These are phyloP conservation scores for Drosophila athabasca DNA, from an alignment of 1,140 invertebrate genomes.

Conservation along the genomic window DNA sequence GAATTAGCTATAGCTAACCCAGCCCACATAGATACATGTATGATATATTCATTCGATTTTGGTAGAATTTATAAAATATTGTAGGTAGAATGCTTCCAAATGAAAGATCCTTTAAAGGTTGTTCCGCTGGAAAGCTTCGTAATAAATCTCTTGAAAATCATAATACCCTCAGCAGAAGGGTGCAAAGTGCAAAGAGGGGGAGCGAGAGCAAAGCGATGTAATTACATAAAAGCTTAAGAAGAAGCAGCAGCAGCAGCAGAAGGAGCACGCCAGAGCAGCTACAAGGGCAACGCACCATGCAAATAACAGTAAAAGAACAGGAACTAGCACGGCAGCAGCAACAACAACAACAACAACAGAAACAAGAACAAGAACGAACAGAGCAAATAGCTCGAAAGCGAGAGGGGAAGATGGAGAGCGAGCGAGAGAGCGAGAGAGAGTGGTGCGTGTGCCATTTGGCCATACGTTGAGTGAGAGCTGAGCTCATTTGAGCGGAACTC, in stretches of 20 bases:
- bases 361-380: conserved; percentile 17
- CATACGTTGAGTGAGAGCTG: conserved; percentile 52
- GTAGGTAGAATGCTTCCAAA: too few species aligned
- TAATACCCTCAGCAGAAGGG: too few species aligned
- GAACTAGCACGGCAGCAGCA: conserved; percentile 1
- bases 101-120: too few species aligned
- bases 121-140: too few species aligned
- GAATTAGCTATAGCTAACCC: too few species aligned
- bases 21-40: too few species aligned
- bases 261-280: conserved; percentile 1
- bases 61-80: too few species aligned
- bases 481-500: conserved; percentile 48
- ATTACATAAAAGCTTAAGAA: conserved; percentile 64
- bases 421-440: not conserved
- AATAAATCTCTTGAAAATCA: too few species aligned
- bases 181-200: not conserved
- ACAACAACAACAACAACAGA: not conserved
- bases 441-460: not conserved
- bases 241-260: not conserved
- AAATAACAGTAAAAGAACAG: conserved; percentile 28
- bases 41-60: too few species aligned
- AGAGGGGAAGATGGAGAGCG: not conserved
- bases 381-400: not conserved
- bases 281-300: conserved; percentile 56
- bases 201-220: conserved; percentile 41